Evolutionary conservation across 1,140 invertebrate species (phyloP), one percentile per base, ranked within the genome.

Genomic region (Drosophila athabasca): DNA sequence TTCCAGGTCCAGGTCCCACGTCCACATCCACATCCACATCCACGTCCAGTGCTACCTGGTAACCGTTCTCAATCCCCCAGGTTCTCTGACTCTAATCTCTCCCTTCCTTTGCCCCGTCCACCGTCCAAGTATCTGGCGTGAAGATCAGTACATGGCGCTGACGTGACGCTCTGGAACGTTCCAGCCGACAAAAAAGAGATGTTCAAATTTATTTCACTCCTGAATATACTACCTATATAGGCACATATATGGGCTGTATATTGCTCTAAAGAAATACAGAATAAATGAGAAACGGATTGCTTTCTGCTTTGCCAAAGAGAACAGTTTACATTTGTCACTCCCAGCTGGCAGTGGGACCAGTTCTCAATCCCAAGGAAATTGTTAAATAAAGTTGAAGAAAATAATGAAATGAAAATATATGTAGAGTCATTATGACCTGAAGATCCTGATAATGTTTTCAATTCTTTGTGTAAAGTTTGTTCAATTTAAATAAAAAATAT

Each of bases 271-370:
- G 48, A 71, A 72, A 66, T 57, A 65, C 75, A 59, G 68, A 85
- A 87, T 87, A 87, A 85, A 81, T 87, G 76, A 68, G 74, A 69
- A 39, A 58, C 72, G 79, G 55, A 77, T 82, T 79, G 66, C 65
- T 49, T 82, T 82, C 45, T 69, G 55, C 19, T 44, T 70, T 60
- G n/a, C 58, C 50, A 48, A 35, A 17, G 48, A 17, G 48, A 62
- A 80, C 76, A 69, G 62, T 72, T 87, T 85, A 87, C 81, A 85
- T 85, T 85, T 85, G 78, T 85, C 81, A 85, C 82, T 87, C 81
- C 24, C 19, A 22, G 26, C 13, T 15, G 24, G 81, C 82, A 58
- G 73, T 84, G 82, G n/a, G 44, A n/a, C 60, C 35, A 76, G 1
- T 45, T 22, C 19, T 3, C 6, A 13, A 6, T 31, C 1, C 1